phyloP scores from a whole-genome alignment of 1,140 invertebrate species.

The Diachasma alloeum region DNA sequence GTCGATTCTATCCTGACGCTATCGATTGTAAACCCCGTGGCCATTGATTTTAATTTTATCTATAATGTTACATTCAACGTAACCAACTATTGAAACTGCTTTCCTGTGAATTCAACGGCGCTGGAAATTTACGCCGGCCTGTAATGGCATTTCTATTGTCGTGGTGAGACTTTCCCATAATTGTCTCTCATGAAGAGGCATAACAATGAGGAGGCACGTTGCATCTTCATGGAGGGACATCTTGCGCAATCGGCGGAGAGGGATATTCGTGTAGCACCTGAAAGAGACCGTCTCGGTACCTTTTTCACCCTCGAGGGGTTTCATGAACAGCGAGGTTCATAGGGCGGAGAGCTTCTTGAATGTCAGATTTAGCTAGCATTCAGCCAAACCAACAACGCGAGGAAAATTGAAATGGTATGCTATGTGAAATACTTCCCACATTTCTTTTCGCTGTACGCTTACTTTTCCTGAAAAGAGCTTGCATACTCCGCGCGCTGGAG shows the following conservation, averaged over 20 bases:
- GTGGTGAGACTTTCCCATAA: slow-evolving; percentile 14
- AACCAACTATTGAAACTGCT: not conserved
- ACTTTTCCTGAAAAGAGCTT: no score
- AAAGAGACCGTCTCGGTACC: no score
- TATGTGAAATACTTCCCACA: no score
- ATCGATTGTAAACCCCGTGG: not conserved
- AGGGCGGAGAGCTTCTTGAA: no score
- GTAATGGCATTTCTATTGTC: slow-evolving; percentile 4
- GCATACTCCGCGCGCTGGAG: no score
- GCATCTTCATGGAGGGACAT: not conserved
- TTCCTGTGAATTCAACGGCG: not conserved
- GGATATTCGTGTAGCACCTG: not conserved
- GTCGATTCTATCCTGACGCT: not conserved
- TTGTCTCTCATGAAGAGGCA: not conserved
- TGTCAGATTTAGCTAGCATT: no score
- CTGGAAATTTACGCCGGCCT: not conserved
- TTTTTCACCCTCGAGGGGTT: no score
- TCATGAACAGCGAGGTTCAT: no score
- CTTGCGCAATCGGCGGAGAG: slow-evolving; percentile 3
- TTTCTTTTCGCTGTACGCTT: no score
- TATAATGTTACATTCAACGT: not conserved
- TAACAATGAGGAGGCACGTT: not conserved
- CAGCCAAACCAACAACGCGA: no score
- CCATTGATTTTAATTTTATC: not conserved
- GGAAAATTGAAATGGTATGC: no score